phyloP scores from a whole-genome alignment of 1,140 invertebrate species.

The Saccostrea glomerata region DNA sequence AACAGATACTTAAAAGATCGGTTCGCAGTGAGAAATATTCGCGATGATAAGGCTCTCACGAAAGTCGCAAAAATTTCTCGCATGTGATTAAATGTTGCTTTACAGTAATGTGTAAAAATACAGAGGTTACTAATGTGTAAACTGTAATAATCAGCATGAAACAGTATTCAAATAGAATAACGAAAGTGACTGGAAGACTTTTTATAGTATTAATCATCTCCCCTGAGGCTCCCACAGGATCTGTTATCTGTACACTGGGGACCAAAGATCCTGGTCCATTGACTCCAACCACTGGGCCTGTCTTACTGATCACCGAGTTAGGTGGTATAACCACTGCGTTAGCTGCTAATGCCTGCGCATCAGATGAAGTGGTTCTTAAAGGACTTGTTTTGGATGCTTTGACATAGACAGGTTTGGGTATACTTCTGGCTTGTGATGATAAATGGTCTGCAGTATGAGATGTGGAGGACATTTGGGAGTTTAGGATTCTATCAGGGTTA shows the following conservation, averaged over 20 bases:
- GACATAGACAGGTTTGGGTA: not conserved
- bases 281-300: not conserved
- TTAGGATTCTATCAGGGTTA: not conserved
- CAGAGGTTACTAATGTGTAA: not conserved
- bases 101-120: not conserved
- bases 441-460: not conserved
- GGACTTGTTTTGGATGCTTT: not conserved
- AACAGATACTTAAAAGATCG: too few relatives aligned
- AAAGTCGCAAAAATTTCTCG: too few relatives aligned
- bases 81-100: too few relatives aligned
- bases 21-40: too few relatives aligned
- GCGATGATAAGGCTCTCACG: too few relatives aligned
- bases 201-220: not conserved
- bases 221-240: not conserved
- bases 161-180: too few relatives aligned
- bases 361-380: not conserved
- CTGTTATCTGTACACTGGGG: conserved; percentile 15
- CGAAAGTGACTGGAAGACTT: not conserved
- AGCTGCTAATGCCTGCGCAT: not conserved
- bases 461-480: not conserved
- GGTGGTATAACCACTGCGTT: not conserved
- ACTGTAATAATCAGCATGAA: too few relatives aligned
- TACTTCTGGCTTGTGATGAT: not conserved
- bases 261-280: not conserved
- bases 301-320: conserved; percentile 2